Evolutionary conservation across 2,797 vertebrate genomes (phyloP).

Genomic region (Tokudaia tokunoshimensis): DNA sequence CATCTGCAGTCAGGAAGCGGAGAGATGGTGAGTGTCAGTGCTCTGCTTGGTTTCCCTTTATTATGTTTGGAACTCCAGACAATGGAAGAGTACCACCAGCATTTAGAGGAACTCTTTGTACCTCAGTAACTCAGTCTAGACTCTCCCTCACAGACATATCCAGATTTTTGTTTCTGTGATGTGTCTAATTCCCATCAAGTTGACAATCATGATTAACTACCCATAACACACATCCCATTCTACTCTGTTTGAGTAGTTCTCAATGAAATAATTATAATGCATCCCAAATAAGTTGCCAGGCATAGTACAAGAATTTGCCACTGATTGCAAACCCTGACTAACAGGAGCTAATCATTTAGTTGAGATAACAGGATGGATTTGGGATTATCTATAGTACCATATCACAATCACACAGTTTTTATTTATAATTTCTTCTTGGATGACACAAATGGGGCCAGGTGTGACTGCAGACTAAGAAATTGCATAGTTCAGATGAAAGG

Average conservation of each 20-base stretch:
- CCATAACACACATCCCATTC: not conserved
- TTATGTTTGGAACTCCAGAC: not conserved
- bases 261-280: not conserved
- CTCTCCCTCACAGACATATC: not conserved
- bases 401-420: not conserved
- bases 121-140: not conserved
- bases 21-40: not conserved
- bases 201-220: not conserved
- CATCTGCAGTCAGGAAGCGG: not conserved
- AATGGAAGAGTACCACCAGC: not conserved
- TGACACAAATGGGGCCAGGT: not conserved
- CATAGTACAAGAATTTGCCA: slow-evolving; percentile 19
- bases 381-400: not conserved
- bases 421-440: not conserved
- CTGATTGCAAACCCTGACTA: not conserved
- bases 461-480: not conserved
- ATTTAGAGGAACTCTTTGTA: not conserved
- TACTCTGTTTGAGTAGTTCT: not conserved
- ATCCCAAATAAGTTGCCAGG: not conserved
- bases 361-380: not conserved
- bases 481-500: not conserved
- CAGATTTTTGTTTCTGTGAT: not conserved
- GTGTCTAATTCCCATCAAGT: not conserved
- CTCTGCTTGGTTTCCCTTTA: not conserved
- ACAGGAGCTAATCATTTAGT: slow-evolving; percentile 26